phyloP scores from a whole-genome alignment of 2,113 vertebrate species.

The Oreochromis tanganicae region DNA sequence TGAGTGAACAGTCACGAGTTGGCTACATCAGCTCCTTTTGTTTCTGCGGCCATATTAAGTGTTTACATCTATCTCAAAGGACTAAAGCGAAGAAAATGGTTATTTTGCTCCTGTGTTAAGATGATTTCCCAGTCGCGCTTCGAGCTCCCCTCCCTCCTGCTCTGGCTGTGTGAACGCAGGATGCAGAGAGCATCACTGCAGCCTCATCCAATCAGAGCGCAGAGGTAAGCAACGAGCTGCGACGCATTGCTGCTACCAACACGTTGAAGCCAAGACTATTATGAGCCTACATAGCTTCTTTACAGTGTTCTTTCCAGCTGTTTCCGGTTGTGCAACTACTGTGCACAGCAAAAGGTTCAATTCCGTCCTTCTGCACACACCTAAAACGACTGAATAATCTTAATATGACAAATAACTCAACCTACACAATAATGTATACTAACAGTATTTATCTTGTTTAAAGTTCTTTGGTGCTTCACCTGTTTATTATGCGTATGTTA shows the following conservation, averaged over 20 bases:
- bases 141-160: slow-evolving; percentile 18
- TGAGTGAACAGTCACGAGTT: slow-evolving; percentile 2
- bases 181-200: slow-evolving; percentile 58
- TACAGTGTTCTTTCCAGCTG: neutral
- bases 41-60: slow-evolving; percentile 7
- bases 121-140: slow-evolving; percentile 35
- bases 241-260: slow-evolving; percentile 53
- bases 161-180: slow-evolving; percentile 33
- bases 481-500: neutral
- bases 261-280: neutral
- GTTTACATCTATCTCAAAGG: neutral
- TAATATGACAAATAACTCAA: neutral
- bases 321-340: neutral
- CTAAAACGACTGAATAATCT: neutral
- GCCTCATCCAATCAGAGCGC: slow-evolving; percentile 60
- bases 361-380: neutral
- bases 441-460: neutral
- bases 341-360: neutral
- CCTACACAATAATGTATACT: neutral
- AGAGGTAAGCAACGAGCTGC: slow-evolving; percentile 9
- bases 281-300: neutral
- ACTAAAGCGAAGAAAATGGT: neutral
- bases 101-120: slow-evolving; percentile 1
- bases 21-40: neutral
- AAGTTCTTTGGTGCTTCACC: neutral